Evolutionary conservation across 2,888 invertebrate species (phyloP).

Genomic region (Augiades crinisus): DNA sequence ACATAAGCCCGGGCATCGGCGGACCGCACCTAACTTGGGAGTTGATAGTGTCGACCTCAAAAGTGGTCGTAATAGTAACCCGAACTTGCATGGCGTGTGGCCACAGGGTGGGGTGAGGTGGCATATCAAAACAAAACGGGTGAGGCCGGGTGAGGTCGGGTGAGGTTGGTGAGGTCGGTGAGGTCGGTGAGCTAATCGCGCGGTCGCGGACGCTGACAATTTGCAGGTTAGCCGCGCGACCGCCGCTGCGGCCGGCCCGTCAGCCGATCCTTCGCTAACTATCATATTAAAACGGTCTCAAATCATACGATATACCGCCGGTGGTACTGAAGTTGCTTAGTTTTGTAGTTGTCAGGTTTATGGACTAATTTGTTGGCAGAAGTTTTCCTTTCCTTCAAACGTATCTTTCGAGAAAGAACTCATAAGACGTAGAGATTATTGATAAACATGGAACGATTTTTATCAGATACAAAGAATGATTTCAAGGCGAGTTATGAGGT

Average conservation of each 20-base stretch:
- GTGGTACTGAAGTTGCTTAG: neutral
- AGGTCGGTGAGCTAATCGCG: constrained; percentile 33
- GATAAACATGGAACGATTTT: no score
- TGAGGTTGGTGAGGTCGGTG: constrained; percentile 32
- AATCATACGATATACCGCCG: constrained; percentile 13
- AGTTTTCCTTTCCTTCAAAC: no score
- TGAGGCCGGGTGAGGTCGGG: constrained; percentile 32
- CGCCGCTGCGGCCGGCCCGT: constrained; percentile 38
- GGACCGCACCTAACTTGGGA: constrained; percentile 31
- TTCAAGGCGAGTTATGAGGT: no score
- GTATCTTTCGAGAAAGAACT: no score
- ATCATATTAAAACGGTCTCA: constrained; percentile 31
- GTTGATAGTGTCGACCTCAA: constrained; percentile 37
- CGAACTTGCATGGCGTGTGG: constrained; percentile 35
- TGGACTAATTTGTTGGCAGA: no score
- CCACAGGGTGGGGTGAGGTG: constrained; percentile 34
- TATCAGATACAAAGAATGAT: no score
- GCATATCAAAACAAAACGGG: constrained; percentile 35
- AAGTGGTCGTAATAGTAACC: constrained; percentile 36
- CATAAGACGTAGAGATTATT: no score
- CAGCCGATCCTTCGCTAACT: constrained; percentile 34
- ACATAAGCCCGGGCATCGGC: constrained; percentile 24
- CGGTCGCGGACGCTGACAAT: constrained; percentile 49
- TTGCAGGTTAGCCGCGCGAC: constrained; percentile 54
- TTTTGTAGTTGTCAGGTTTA: no score